These are phyloP conservation scores for Melieria crassipennis DNA, from an alignment of 2,888 invertebrate genomes.

Conservation along the genomic window DNA sequence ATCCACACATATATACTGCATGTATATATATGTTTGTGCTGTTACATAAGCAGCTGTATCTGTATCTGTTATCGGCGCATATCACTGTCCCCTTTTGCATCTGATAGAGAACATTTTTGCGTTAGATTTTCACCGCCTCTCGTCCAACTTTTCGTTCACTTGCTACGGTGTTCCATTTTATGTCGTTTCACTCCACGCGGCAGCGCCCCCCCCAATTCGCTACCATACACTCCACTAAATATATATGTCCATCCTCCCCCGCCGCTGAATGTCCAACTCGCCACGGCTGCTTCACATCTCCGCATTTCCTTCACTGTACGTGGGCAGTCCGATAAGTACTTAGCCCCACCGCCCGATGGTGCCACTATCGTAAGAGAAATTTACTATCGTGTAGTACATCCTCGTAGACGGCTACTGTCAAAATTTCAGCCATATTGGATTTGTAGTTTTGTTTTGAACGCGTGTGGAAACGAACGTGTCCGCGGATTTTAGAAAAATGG, in stretches of 20 bases:
- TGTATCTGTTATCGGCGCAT: not conserved
- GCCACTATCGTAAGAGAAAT: too few relatives aligned
- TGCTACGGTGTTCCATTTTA: not conserved
- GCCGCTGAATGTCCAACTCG: not conserved
- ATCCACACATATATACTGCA: not conserved
- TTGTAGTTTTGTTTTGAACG: too few relatives aligned
- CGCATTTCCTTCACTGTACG: too few relatives aligned
- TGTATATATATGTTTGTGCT: not conserved
- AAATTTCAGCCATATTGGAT: too few relatives aligned
- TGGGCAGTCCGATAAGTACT: too few relatives aligned
- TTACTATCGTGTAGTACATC: too few relatives aligned
- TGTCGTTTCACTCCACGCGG: not conserved
- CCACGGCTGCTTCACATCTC: too few relatives aligned
- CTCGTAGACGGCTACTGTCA: too few relatives aligned
- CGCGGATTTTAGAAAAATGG: too few relatives aligned
- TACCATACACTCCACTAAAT: not conserved
- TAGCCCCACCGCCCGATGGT: too few relatives aligned
- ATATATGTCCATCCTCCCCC: not conserved
- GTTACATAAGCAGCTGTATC: not conserved
- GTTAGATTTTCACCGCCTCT: slow-evolving; percentile 8
- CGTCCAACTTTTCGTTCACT: not conserved
- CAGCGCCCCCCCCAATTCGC: not conserved
- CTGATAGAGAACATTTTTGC: slow-evolving; percentile 29
- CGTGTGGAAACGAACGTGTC: too few relatives aligned
- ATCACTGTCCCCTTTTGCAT: slow-evolving; percentile 1